phyloP scores from a whole-genome alignment of 2,113 vertebrate genomes.

The Neotragus moschatus region DNA sequence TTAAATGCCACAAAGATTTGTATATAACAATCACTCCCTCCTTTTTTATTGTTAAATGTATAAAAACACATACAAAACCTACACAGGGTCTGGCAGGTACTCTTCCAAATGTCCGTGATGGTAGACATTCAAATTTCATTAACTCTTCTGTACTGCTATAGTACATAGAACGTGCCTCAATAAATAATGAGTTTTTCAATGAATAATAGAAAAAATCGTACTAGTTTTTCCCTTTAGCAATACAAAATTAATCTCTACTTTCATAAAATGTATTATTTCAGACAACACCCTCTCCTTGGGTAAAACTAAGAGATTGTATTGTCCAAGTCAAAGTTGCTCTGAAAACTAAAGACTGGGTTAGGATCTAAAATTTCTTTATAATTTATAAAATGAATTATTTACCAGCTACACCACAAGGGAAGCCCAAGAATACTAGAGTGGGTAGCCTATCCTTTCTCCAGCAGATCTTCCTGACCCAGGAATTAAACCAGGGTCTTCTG shows the following conservation, averaged over 20 bases:
- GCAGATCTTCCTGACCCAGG: neutral
- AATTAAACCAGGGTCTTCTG: neutral
- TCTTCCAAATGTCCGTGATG: neutral
- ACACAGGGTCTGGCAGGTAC: neutral
- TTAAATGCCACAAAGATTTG: neutral
- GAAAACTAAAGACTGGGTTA: neutral
- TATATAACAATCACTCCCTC: neutral
- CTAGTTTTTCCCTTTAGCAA: neutral
- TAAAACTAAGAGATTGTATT: neutral
- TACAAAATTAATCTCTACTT: neutral
- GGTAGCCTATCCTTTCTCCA: neutral
- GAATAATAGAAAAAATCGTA: neutral
- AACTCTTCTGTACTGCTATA: neutral
- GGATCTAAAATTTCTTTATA: neutral
- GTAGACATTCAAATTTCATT: neutral
- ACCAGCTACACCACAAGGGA: neutral
- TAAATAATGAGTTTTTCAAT: neutral
- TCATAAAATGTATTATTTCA: neutral
- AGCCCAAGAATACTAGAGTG: neutral
- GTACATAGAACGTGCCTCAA: neutral
- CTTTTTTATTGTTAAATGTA: neutral
- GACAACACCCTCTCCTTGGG: neutral
- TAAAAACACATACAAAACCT: neutral
- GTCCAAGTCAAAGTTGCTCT: neutral
- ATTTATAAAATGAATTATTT: neutral